Evolutionary conservation across 1,140 invertebrate species (phyloP), one percentile per base, ranked within the genome.

Genomic region (Odontomachus brunneus): DNA sequence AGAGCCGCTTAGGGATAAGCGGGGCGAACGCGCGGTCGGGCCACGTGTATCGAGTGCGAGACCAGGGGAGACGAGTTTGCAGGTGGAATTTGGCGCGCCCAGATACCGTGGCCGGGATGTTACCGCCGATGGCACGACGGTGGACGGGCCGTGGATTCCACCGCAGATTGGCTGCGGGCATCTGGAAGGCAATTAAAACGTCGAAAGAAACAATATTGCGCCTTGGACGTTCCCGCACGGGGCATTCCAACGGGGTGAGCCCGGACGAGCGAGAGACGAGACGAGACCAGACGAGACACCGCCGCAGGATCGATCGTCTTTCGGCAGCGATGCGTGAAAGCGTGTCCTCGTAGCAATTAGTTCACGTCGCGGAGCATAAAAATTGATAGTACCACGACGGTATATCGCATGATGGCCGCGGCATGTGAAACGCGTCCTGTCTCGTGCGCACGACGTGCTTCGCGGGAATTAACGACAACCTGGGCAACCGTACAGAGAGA

Each of bases 201-300:
- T 88, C 86, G 82, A 86, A 90, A 89, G 84, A 88, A 89, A 87
- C 88, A 75, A 88, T 89, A 90, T 86, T 89, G 83, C 82, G 82
- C 60, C 76, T 81, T 84, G 49, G 80, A 83, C 48, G 72, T 69
- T 84, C 74, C 76, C 57, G 65, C 51, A 63, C 74, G 66, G 14
- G 33, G 80, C 86, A 86, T 86, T 86, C 84, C 78, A 62, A 19
- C 51, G 63, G 60, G 24, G 17, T 57, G 33, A 74, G 12, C 51
- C 17, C 14, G 65, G 17, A n/a, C 0, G 24, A n/a, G 5, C n/a
- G 53, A 55, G 19, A 55, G n/a, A 44, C 19, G 38, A 11, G 9
- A 44, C 69, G 29, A 24, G 49, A 76, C 73, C 48, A 75, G 55
- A 19, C 62, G 73, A 80, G 24, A 48, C 29, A 69, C 62, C 19